phyloP scores from a whole-genome alignment of 2,113 vertebrate genomes.

The Suricata suricatta region DNA sequence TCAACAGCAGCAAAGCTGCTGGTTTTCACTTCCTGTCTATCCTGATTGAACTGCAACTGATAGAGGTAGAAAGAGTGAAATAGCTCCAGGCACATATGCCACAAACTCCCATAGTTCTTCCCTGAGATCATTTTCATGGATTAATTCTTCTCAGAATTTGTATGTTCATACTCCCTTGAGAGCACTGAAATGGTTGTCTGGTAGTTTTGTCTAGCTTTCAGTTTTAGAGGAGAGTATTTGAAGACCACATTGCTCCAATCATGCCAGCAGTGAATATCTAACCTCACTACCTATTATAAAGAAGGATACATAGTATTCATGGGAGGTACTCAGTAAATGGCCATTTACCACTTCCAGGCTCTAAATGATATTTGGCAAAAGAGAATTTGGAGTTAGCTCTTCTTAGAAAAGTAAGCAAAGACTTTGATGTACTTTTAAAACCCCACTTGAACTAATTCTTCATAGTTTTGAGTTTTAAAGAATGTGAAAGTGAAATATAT shows the following conservation, averaged over 20 bases:
- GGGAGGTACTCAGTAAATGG: not conserved
- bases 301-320: not conserved
- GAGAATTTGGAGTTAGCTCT: not conserved
- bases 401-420: not conserved
- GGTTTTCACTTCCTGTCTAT: not conserved
- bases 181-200: not conserved
- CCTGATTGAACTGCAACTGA: not conserved
- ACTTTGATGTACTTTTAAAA: not conserved
- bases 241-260: not conserved
- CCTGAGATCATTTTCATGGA: not conserved
- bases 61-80: not conserved
- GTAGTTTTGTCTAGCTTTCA: not conserved
- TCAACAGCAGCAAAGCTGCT: not conserved
- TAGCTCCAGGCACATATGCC: not conserved
- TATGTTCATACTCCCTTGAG: not conserved
- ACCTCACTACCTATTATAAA: not conserved
- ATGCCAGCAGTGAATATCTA: not conserved
- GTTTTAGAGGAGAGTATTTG: not conserved
- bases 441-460: not conserved
- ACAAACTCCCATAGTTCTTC: not conserved
- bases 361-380: not conserved
- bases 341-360: not conserved
- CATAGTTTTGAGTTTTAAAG: not conserved
- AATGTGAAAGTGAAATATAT: not conserved
- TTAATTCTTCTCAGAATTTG: not conserved